Evolutionary conservation across 2,888 invertebrate genomes (phyloP).

Genomic region (Philaethria dido): DNA sequence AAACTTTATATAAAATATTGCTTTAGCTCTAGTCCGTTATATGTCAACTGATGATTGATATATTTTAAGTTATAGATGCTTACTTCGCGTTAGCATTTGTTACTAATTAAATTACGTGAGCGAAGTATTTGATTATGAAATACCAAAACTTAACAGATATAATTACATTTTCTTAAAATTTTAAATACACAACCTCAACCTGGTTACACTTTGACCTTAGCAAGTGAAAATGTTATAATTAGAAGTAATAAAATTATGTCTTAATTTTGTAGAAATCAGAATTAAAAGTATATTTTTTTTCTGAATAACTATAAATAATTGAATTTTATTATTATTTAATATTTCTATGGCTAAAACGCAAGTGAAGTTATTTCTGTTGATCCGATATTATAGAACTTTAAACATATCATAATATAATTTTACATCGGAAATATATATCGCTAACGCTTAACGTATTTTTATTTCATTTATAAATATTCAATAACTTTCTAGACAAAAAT

Average conservation of each 20-base stretch:
- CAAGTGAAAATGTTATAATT: conserved; percentile 1
- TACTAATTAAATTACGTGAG: conserved; percentile 26
- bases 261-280: too few relatives aligned
- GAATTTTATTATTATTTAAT: too few relatives aligned
- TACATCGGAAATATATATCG: not conserved
- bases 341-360: too few relatives aligned
- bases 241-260: not conserved
- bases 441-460: not conserved
- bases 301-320: too few relatives aligned
- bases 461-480: not conserved
- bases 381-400: too few relatives aligned
- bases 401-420: too few relatives aligned
- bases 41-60: not conserved
- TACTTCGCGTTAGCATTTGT: not conserved
- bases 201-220: conserved; percentile 2
- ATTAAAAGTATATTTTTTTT: too few relatives aligned
- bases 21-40: not conserved
- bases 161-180: conserved; percentile 4
- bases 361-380: too few relatives aligned
- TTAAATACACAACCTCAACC: conserved; percentile 13
- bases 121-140: conserved; percentile 8
- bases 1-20: not conserved
- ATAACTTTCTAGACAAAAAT: not conserved
- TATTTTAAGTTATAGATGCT: not conserved
- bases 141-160: conserved; percentile 10